Base-by-base conservation (phyloP, 2,113 vertebrate genomes). In the Apistogramma diplotaenia region DNA sequence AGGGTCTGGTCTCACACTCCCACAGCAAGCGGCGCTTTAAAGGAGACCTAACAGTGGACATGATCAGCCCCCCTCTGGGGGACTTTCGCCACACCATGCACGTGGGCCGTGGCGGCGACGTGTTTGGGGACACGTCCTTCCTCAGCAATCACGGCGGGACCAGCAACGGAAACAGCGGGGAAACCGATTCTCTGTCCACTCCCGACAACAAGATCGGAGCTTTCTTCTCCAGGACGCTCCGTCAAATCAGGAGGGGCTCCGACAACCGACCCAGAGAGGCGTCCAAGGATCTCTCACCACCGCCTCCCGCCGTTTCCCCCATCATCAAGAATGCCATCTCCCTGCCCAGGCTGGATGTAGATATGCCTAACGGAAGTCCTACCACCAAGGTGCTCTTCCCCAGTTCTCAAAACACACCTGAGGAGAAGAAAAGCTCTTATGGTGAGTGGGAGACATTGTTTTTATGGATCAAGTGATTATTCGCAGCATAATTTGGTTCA, bases 81-180 rank as follows among this genome's bases (percentile, higher is more conserved):
- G 98, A 99, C 93, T 99, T 99, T 82, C 97, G 98, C 55, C 98
- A 99, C 94, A 99, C 97, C 82, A 99, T 99, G 98, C 98, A 99
- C 0, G 98, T 99, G 58, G 98, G 98, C 33, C 97, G 97, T 0
- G 97, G 98, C 0, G 98, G 98, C 0, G 98, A 99, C 0, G 98
- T 97, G 78, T 99, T 99, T 0, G 98, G 98, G 1, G 98, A 99
- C 92, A 99, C 98, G 29, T 98, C 98, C 16, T 99, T 99, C 94
- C 98, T 99, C 54, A 98, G 97, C 93, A 97, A 98, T 93, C 97
- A 98, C 0, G 97, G 97, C 0, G 97, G 97, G 18, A 37, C 93
- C 0, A 88, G 87, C 74, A 92, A 90, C 1, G 85, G 81, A 6
- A 87, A 82, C 77, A 91, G 76, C 19, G 92, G 92, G 0, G 92